A percentile compares a stretch with the other conserved stretches of the same genome.
Conservation (phyloP, 2,888 invertebrate genomes). For the Andrena bucephala region DNA sequence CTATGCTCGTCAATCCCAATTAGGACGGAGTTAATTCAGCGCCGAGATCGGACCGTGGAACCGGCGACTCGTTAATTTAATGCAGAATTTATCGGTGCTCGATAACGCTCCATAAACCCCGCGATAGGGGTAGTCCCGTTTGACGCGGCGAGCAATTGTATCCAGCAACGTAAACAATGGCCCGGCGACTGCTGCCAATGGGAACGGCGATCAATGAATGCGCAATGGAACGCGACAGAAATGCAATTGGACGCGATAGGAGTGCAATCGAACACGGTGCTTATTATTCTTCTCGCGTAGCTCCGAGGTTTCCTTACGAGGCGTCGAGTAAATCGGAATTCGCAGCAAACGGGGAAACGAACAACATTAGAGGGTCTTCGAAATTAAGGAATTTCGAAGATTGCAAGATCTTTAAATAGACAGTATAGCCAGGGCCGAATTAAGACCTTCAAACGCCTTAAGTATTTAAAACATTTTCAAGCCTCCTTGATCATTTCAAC, state of each 20-base stretch:
- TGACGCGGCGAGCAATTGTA: conserved; percentile 14
- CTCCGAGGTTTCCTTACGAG: too few species aligned
- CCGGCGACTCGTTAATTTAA: conserved; percentile 50
- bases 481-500: too few species aligned
- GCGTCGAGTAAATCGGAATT: too few species aligned
- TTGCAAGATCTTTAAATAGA: too few species aligned
- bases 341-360: too few species aligned
- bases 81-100: conserved; percentile 58
- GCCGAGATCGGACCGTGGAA: conserved; percentile 22
- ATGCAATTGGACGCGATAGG: background rate
- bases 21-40: conserved; percentile 49
- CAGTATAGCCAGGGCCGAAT: too few species aligned
- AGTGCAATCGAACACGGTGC: too few species aligned
- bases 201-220: conserved; percentile 35
- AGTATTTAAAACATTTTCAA: too few species aligned
- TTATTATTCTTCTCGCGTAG: background rate
- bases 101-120: conserved; percentile 34
- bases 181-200: conserved; percentile 4
- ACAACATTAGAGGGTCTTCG: too few species aligned
- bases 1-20: conserved; percentile 52
- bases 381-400: too few species aligned
- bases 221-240: background rate
- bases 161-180: conserved; percentile 33
- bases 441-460: too few species aligned
- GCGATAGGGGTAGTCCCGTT: conserved; percentile 25